phyloP scores from a whole-genome alignment of 2,797 vertebrate species.

The Chloroceryle inda region DNA sequence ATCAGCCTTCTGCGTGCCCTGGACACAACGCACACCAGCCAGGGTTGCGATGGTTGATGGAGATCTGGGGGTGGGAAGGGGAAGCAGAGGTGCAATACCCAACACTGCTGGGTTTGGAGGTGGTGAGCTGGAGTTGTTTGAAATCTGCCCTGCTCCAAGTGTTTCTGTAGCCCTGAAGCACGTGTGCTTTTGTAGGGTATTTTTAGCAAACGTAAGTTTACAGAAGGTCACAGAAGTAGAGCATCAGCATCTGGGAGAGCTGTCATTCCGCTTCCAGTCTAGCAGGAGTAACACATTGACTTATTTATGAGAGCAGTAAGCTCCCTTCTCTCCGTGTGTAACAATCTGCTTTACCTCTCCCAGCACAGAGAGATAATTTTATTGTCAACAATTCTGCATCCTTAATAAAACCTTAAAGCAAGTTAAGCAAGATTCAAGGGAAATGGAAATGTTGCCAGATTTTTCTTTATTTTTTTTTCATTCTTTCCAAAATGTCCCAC shows the following conservation, averaged over 20 bases:
- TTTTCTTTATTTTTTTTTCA: background rate
- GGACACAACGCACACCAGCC: background rate
- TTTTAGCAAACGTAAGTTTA: slow-evolving; percentile 61
- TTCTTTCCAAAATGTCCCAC: background rate
- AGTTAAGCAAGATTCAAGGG: background rate
- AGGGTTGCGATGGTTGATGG: accelerated
- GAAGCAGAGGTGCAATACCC: background rate
- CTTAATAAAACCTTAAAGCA: slow-evolving; percentile 24
- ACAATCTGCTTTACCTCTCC: slow-evolving; percentile 35
- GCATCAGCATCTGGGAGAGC: slow-evolving; percentile 59
- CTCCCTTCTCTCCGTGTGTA: slow-evolving; percentile 32
- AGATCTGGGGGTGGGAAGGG: accelerated
- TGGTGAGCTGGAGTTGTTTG: background rate
- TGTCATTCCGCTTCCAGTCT: slow-evolving; percentile 66
- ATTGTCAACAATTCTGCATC: background rate
- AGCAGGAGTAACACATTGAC: slow-evolving; percentile 77
- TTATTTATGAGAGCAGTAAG: slow-evolving; percentile 75
- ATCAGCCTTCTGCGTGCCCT: background rate
- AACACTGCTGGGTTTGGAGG: background rate
- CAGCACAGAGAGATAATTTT: slow-evolving; percentile 3
- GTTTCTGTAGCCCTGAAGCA: slow-evolving; percentile 27
- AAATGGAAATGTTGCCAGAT: background rate
- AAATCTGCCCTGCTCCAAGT: background rate
- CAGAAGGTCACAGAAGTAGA: slow-evolving; percentile 42
- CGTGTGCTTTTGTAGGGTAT: slow-evolving; percentile 20